A percentile compares a stretch with the other conserved stretches of the same genome.
Conservation (phyloP, 2,888 invertebrate species). For the Monopis laevigella region DNA sequence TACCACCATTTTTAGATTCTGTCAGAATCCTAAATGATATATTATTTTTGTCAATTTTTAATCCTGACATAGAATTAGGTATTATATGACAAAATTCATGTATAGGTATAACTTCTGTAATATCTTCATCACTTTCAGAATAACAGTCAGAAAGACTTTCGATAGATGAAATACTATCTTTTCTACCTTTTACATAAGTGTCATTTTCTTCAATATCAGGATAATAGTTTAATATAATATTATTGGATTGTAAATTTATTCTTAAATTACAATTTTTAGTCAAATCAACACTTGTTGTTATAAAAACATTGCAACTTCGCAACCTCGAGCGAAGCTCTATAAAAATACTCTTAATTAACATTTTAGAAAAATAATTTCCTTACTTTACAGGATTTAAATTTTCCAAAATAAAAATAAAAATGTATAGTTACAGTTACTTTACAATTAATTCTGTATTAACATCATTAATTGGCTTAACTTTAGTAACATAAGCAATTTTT, state of each 20-base stretch:
- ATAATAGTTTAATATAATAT: slow-evolving; percentile 52
- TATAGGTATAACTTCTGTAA: slow-evolving; percentile 40
- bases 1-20: slow-evolving; percentile 51
- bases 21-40: slow-evolving; percentile 58
- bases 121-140: slow-evolving; percentile 34
- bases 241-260: slow-evolving; percentile 53
- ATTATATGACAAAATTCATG: slow-evolving; percentile 51
- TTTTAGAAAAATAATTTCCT: slow-evolving; percentile 35
- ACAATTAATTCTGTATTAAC: slow-evolving; percentile 33
- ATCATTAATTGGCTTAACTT: slow-evolving; percentile 37
- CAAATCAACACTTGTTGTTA: slow-evolving; percentile 53
- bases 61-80: slow-evolving; percentile 60
- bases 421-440: slow-evolving; percentile 37
- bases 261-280: slow-evolving; percentile 51
- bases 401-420: background rate
- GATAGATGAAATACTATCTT: slow-evolving; percentile 54
- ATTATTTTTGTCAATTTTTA: slow-evolving; percentile 52
- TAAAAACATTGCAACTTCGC: slow-evolving; percentile 69
- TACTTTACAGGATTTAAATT: background rate
- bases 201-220: no score
- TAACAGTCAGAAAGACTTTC: slow-evolving; percentile 55
- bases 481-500: slow-evolving; percentile 61
- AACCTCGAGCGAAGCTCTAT: slow-evolving; percentile 69
- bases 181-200: slow-evolving; percentile 28
- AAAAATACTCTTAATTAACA: slow-evolving; percentile 61